These are phyloP conservation scores for Ceratina calcarata DNA, from an alignment of 1,140 invertebrate species.

Conservation along the genomic window DNA sequence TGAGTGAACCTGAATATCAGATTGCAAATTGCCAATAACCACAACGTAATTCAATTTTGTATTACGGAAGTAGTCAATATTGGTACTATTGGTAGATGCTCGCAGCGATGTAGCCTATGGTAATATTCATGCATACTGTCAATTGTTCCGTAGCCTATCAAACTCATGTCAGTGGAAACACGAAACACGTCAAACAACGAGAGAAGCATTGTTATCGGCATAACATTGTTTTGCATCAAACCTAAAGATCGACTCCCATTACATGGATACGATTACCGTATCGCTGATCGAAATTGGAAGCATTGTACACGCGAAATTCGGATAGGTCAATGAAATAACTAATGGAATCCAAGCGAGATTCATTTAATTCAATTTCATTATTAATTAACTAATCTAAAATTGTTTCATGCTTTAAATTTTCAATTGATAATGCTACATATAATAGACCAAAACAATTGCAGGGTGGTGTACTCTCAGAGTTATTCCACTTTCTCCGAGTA, in stretches of 20 bases:
- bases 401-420: too few relatives aligned
- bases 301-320: conserved; percentile 12
- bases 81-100: not conserved
- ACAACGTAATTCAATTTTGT: not conserved
- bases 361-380: too few relatives aligned
- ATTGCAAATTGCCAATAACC: too few relatives aligned
- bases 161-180: conserved; percentile 27
- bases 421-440: too few relatives aligned
- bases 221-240: conserved; percentile 16
- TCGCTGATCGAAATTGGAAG: conserved; percentile 5
- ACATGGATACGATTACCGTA: conserved; percentile 21
- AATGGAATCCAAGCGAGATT: too few relatives aligned
- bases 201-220: conserved; percentile 7
- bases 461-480: too few relatives aligned
- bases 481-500: too few relatives aligned
- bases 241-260: conserved; percentile 3
- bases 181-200: conserved; percentile 10
- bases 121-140: conserved; percentile 23
- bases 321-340: too few relatives aligned
- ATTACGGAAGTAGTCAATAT: not conserved
- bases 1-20: too few relatives aligned
- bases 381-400: too few relatives aligned
- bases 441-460: too few relatives aligned
- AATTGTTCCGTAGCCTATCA: conserved; percentile 22
- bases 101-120: not conserved